Evolutionary conservation across 2,113 vertebrate species (phyloP).

Genomic region (Pelecanoides urinatrix): DNA sequence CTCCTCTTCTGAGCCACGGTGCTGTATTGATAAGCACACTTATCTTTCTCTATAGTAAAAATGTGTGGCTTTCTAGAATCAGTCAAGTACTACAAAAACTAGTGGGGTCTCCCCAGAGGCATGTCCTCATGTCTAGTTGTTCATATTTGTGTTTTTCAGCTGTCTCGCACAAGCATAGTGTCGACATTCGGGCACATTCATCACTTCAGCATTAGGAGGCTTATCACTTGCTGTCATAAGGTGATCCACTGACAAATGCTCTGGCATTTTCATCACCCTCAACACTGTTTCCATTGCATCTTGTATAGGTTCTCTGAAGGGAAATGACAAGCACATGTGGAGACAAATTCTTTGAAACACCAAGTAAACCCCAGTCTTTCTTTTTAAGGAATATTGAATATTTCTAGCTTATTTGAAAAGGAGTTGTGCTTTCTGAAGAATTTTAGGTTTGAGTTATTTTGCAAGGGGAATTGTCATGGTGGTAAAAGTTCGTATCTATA

Average conservation of each 20-base stretch:
- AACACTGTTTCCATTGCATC: slow-evolving; percentile 39
- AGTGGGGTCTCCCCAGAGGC: slow-evolving; percentile 27
- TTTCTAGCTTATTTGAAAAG: not conserved
- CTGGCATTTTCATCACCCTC: not conserved
- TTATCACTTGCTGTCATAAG: slow-evolving; percentile 51
- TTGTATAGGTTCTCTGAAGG: slow-evolving; percentile 21
- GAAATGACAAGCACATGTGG: slow-evolving; percentile 31
- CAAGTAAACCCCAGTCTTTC: not conserved
- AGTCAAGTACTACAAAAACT: slow-evolving; percentile 36
- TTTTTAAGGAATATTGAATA: not conserved
- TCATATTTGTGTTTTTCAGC: slow-evolving; percentile 47
- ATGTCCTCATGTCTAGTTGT: slow-evolving; percentile 10
- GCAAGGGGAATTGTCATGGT: not conserved
- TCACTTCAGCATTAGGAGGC: slow-evolving; percentile 37
- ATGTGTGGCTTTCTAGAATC: slow-evolving; percentile 34
- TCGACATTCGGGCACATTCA: slow-evolving; percentile 25
- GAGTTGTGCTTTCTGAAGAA: not conserved
- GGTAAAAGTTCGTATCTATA: not conserved
- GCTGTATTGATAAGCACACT: slow-evolving; percentile 51
- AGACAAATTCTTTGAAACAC: slow-evolving; percentile 43
- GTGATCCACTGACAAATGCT: slow-evolving; percentile 35
- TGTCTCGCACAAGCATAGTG: not conserved
- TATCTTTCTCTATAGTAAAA: slow-evolving; percentile 41
- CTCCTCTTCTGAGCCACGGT: not conserved
- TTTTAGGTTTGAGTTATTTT: not conserved